phyloP scores from a whole-genome alignment of 2,113 vertebrate genomes.

The Sclerurus mexicanus region DNA sequence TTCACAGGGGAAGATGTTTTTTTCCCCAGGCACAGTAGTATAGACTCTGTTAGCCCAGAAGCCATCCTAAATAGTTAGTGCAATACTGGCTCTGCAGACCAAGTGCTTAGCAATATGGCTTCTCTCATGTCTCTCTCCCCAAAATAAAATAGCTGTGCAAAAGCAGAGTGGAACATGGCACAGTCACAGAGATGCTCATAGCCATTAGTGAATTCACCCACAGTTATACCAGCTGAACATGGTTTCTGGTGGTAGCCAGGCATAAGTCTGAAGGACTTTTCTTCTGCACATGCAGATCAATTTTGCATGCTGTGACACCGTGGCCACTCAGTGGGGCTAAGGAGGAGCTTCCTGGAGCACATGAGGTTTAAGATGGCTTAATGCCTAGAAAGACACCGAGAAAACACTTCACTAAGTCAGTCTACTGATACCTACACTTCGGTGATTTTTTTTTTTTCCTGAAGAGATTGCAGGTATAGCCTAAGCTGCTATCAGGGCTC shows the following conservation, averaged over 20 bases:
- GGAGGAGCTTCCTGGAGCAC: neutral
- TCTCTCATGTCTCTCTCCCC: neutral
- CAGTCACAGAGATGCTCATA: rapidly evolving
- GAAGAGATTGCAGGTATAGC: neutral
- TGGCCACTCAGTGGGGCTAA: neutral
- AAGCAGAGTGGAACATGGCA: neutral
- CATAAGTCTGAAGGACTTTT: neutral
- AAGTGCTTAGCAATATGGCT: neutral
- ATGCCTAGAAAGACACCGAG: neutral
- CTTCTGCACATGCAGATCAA: too few relatives aligned
- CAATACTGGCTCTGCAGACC: neutral
- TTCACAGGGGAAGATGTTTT: rapidly evolving
- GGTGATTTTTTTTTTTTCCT: neutral
- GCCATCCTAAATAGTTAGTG: neutral
- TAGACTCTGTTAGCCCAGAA: neutral
- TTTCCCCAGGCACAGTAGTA: neutral
- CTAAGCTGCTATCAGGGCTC: neutral
- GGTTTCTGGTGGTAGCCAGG: neutral
- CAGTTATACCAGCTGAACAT: neutral
- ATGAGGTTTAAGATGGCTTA: neutral
- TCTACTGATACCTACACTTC: neutral
- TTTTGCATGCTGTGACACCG: neutral
- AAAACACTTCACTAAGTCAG: neutral
- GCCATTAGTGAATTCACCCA: neutral
- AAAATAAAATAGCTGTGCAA: neutral